Conservation (phyloP, 2,888 invertebrate genomes). For the Macaria liturata region DNA sequence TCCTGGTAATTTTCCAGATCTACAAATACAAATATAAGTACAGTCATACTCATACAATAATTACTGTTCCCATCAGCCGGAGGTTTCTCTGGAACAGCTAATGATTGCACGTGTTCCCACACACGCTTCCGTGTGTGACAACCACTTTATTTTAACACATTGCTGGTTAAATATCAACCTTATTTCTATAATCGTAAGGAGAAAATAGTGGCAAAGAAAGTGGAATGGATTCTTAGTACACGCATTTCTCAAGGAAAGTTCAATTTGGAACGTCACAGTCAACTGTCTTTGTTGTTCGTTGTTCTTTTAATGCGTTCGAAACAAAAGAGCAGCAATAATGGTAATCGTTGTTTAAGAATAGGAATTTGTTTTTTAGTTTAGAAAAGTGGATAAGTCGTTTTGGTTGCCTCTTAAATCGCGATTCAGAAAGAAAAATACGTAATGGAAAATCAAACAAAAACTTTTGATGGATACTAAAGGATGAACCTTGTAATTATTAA, state of each 20-base stretch:
- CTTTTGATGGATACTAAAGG: too few relatives aligned
- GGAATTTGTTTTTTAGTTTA: too few relatives aligned
- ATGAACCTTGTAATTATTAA: too few relatives aligned
- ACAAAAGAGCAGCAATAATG: neutral
- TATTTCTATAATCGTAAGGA: slow-evolving; percentile 18
- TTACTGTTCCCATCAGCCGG: slow-evolving; percentile 58
- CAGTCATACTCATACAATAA: slow-evolving; percentile 50
- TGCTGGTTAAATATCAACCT: neutral
- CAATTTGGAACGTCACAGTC: slow-evolving; percentile 10
- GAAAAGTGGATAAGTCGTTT: too few relatives aligned
- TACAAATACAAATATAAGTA: neutral
- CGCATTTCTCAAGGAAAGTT: slow-evolving; percentile 19
- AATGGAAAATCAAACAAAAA: too few relatives aligned
- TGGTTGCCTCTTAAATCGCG: too few relatives aligned
- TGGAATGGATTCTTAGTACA: slow-evolving; percentile 15
- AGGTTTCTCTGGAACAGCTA: slow-evolving; percentile 66
- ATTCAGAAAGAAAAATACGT: too few relatives aligned
- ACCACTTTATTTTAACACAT: slow-evolving; percentile 8
- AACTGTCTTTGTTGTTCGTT: neutral
- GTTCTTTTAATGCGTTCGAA: neutral
- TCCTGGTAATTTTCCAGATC: neutral
- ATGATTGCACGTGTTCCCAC: slow-evolving; percentile 69
- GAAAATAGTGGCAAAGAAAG: slow-evolving; percentile 11
- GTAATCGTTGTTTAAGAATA: too few relatives aligned
- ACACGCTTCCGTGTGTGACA: slow-evolving; percentile 56